Base-by-base conservation (phyloP, 2,888 invertebrate genomes). In the Chrysolina americana region DNA sequence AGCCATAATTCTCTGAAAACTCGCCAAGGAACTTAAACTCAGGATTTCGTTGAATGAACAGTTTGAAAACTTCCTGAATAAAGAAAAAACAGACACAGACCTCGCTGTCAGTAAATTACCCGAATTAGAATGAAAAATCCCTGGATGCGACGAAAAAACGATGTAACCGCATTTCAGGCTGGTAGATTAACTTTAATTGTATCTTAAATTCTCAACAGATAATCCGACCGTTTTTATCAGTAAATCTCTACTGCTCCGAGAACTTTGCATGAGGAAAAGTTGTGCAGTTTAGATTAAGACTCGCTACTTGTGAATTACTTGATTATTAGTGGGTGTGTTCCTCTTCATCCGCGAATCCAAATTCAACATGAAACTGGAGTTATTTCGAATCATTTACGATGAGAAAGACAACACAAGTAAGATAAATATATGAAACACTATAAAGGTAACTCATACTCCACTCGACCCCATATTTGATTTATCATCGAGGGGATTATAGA, bases 161-260 rank as follows among this genome's bases (percentile, higher is more conserved):
- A 13, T 53, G 53, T 68, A 79, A 78, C 78, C 78, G 78, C 80
- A 78, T 79, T 78, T 81, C 71, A 76, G 74, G 78, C 79, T 77
- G 78, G 78, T 79, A 83, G 82, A 84, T 85, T 84, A 84, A 83
- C 79, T 82, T 82, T 83, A 85, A 85, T 83, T 83, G 83, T 83
- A 83, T 83, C 83, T 83, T 83, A 84, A 85, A 84, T 82, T 84
- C 80, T 75, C 79, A 73, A 75, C 81, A 81, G 84, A 84, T 84
- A 84, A 85, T 83, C 83, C 81, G 41, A 56, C 63, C 53, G 71
- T 79, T 77, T 79, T 80, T 80, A 79, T 81, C 81, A 80, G 77
- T 79, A 81, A 82, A 82, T 83, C 82, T 83, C 78, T 76, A 76
- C 74, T 77, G 75, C 76, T 78, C n/a, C 74, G 76, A 66, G 78